Evolutionary conservation across 2,113 vertebrate species (phyloP).

Genomic region (Nerophis ophidion): DNA sequence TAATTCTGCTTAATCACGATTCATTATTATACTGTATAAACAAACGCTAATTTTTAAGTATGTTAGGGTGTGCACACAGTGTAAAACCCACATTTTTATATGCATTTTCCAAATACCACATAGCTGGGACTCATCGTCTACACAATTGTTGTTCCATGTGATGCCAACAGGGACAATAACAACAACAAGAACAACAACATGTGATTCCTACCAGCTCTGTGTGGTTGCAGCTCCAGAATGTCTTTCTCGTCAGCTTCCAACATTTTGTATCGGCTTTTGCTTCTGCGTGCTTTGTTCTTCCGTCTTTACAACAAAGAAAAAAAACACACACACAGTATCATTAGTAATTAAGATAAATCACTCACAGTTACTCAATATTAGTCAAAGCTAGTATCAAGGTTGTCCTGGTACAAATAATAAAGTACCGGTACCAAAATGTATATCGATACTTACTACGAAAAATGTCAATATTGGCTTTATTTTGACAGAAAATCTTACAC

Average conservation of each 20-base stretch:
- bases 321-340: not conserved
- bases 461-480: no score
- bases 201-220: slow-evolving; percentile 76
- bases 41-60: no score
- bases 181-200: slow-evolving; percentile 2
- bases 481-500: no score
- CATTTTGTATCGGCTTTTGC: slow-evolving; percentile 95
- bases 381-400: no score
- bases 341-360: not conserved
- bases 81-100: no score
- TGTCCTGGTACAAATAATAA: no score
- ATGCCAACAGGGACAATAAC: not conserved
- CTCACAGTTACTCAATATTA: not conserved
- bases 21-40: no score
- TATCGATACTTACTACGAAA: no score
- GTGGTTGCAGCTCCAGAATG: slow-evolving; percentile 83
- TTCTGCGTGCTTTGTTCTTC: slow-evolving; percentile 82
- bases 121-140: not conserved
- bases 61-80: no score
- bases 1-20: no score
- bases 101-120: no score
- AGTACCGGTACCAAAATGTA: no score
- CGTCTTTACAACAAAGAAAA: slow-evolving; percentile 62
- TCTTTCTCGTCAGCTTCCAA: slow-evolving; percentile 89
- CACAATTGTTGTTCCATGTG: not conserved